phyloP scores from a whole-genome alignment of 2,888 invertebrate species.

The Melinopterus prodromus region DNA sequence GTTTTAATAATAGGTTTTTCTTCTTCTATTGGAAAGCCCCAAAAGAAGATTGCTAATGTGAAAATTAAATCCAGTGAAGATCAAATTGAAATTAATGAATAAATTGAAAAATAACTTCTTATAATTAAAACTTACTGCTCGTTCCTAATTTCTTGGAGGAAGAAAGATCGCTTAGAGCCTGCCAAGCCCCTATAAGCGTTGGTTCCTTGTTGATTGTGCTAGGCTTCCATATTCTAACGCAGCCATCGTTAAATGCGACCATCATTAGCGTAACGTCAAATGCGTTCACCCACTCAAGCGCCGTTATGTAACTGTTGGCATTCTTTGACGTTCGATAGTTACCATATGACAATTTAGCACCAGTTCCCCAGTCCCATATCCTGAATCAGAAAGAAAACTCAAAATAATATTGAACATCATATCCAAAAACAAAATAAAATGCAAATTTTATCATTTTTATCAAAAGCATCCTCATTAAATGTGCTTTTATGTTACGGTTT shows the following conservation, averaged over 20 bases:
- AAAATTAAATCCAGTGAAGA: too few relatives aligned
- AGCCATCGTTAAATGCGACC: slow-evolving; percentile 81
- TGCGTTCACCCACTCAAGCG: slow-evolving; percentile 86
- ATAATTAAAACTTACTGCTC: slow-evolving; percentile 15
- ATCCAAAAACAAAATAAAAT: slow-evolving; percentile 21
- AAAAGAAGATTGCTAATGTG: too few relatives aligned
- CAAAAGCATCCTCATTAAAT: not conserved
- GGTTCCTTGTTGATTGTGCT: slow-evolving; percentile 59
- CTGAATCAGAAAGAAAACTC: slow-evolving; percentile 58
- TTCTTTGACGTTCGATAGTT: slow-evolving; percentile 61
- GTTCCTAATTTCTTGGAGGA: slow-evolving; percentile 5
- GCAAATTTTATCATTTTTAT: slow-evolving; percentile 8
- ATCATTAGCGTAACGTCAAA: slow-evolving; percentile 82
- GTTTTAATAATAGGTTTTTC: not conserved
- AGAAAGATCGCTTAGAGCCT: slow-evolving; percentile 72
- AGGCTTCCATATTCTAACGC: slow-evolving; percentile 74
- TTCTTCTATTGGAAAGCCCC: too few relatives aligned
- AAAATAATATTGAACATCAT: slow-evolving; percentile 31
- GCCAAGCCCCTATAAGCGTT: slow-evolving; percentile 83
- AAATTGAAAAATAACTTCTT: too few relatives aligned
- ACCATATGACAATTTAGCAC: slow-evolving; percentile 72
- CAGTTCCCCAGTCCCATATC: slow-evolving; percentile 85
- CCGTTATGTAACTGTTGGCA: slow-evolving; percentile 72
- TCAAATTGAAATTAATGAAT: too few relatives aligned
- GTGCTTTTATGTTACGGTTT: too few relatives aligned